Base-by-base conservation (phyloP, 37 sponge, comb jelly and placozoan genomes). In the Cliona cf. orientalis region DNA sequence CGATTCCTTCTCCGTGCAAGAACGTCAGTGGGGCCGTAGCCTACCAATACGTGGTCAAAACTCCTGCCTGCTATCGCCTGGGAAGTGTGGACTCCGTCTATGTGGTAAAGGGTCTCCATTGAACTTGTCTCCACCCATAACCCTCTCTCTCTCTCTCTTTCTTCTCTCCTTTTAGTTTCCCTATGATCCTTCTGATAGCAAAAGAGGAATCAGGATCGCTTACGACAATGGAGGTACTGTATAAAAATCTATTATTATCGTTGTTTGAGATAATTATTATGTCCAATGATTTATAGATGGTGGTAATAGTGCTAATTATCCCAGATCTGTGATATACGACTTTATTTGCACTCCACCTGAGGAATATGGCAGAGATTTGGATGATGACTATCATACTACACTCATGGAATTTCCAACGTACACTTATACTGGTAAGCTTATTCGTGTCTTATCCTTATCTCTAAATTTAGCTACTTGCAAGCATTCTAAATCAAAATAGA, bases 141-240 rank as follows among this genome's bases (percentile, higher is more conserved):
- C 23, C 28, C 70, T 14, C 22, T 28, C 22, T 26, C 19, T 84
- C 5, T n/a, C n/a, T n/a, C n/a, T n/a, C n/a, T n/a, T n/a, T n/a
- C n/a, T n/a, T n/a, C n/a, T n/a, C n/a, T n/a, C n/a, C n/a, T n/a
- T n/a, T n/a, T 46, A 92, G 93, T 77, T 76, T 34, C 93, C 93
- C 36, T 71, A 88, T 17, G 89, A 87, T 43, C 89, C 81, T 28
- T 62, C 65, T 36, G 74, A 92, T 63, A 67, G 76, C 7, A 37
- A 60, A 21, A 46, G 41, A 40, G 93, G 93, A 9, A 69, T 92
- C 36, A 79, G 93, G 39, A 64, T 92, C 63, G 85, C 43, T 6
- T 92, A 92, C 56, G 67, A 46, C 39, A 77, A 82, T 46, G 89
- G 89, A 76, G 89, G 93, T 92, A 59, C 63, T 23, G n/a, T n/a